Base-by-base conservation (phyloP, 1,140 invertebrate species). In the Cheumatopsyche charites region DNA sequence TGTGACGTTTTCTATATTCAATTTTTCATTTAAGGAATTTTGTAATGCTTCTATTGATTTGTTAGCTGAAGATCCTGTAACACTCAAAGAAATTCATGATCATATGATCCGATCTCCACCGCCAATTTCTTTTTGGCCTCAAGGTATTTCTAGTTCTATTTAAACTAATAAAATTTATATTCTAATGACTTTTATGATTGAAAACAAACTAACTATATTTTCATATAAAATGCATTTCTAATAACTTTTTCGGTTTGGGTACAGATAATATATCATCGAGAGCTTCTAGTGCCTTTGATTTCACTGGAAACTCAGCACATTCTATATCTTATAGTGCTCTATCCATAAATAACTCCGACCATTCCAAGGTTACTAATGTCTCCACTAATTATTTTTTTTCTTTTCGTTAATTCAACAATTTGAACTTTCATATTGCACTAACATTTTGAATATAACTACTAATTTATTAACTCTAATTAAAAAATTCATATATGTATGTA, bases 51-150 rank as follows among this genome's bases (percentile, higher is more conserved):
- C 86, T 2, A 78, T 86, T 70, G 88, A 88, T 75, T 82, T 83
- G 75, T 79, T 87, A 19, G 87, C 88, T 74, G 83, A 87, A 73
- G 90, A 92, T 79, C 90, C 90, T 0, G 77, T 92, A 52, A 90
- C 90, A 17, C 80, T 93, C 47, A 91, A 91, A 61, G 91, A 92
- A 79, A 89, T 93, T 41, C 92, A 94, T 79, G 90, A 93, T 78
- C 91, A 93, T 79, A 88, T 94, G 83, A 92, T 94, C 26, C 82
- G 92, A 47, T 92, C 90, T 76, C 92, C 92, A 21, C 92, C 92
- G 5, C 92, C 92, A 0, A 90, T 88, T 2, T 89, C 88, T 65
- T 86, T 85, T 72, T 90, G 89, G 88, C 88, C 89, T 2, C 86
- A 87, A 75, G 83, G 83, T 85, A 76, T 62, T 36, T 36, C 3